phyloP scores from a whole-genome alignment of 2,113 vertebrate genomes.

The human region GRCh38 chr12:115455501-115456000 shows the following conservation, averaged over 20 bases:
- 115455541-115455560: not conserved
- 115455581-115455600: not conserved
- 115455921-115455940: not conserved
- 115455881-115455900: not conserved
- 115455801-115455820: not conserved
- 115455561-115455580: not conserved
- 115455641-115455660: not conserved
- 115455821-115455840: not conserved
- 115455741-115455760: not conserved
- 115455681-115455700: not conserved
- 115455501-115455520: constrained; percentile 50
- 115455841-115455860: not conserved
- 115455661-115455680: fast-evolving
- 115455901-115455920: not conserved
- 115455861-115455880: not conserved
- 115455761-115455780: not conserved
- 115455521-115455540: not conserved
- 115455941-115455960: not conserved
- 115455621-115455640: not conserved
- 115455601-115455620: not conserved
- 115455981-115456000: not conserved
- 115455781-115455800: not conserved
- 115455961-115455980: not conserved
- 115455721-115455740: not conserved
- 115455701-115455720: not conserved